Evolutionary conservation across 2,888 invertebrate genomes (phyloP), one percentile per base, ranked within the genome.

Genomic region (Scaptomyza polygonia): DNA sequence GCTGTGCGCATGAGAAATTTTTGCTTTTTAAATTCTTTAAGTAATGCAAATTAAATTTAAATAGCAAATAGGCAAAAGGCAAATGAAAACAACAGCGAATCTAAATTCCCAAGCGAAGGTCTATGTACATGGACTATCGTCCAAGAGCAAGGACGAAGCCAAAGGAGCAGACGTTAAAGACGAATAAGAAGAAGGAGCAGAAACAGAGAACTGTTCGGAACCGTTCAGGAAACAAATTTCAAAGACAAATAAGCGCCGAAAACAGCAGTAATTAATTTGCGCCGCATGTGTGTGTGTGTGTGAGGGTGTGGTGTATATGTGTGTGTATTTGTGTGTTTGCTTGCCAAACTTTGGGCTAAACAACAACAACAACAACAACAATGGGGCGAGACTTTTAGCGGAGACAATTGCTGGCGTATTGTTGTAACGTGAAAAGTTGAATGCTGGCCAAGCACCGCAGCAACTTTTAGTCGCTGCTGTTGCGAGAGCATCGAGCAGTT

Each of bases 171-270:
- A 18, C 18, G 4, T 5, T 3, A 21, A 0, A 25, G 25, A 5
- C 5, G 25, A 25, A 25, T 5, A 25, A 32, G 48, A 12, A 3
- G 18, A 8, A 32, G 30, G 7, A 57, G 65, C 55, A 29, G 6
- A 42, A 48, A 47, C 53, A 68, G 66, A n/a, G n/a, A n/a, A n/a
- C n/a, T n/a, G n/a, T 52, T 57, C 53, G 43, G 61, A 71, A 66
- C 75, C 83, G 74, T 62, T 79, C 74, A 73, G 73, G 81, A 82
- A 88, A 86, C 83, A 87, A 88, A 81, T 88, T 88, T 83, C 83
- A 72, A 86, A 87, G 88, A 89, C 89, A 87, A 87, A 89, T 89
- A 88, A 88, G 82, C 80, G 85, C 79, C 82, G 80, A 89, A 89
- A 84, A 77, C 79, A 88, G 78, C 78, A 86, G 82, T 80, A 87